A percentile compares a stretch with the other conserved stretches of the same genome.
phyloP scores from a whole-genome alignment of 2,888 invertebrate genomes.

The Pseudococcus longispinus region DNA sequence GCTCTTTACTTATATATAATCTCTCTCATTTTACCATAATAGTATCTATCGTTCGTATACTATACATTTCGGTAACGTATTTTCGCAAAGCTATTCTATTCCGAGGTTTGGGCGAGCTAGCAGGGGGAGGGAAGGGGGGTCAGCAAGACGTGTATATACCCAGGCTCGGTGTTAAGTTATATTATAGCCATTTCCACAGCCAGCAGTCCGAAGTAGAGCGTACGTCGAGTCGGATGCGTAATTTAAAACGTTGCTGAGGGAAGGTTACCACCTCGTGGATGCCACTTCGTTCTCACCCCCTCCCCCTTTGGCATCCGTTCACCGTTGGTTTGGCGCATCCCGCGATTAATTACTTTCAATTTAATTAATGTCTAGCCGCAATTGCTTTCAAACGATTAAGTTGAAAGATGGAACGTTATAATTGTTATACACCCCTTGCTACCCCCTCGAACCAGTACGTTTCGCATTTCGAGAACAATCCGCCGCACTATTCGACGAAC shows the following conservation, averaged over 20 bases:
- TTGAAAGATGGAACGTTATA: constrained; percentile 47
- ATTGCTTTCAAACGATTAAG: constrained; percentile 49
- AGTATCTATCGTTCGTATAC: not conserved
- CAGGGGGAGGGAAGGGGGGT: not conserved
- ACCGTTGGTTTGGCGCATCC: not conserved
- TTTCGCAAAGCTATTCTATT: not conserved
- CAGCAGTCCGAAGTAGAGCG: not conserved
- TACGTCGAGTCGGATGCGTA: not conserved
- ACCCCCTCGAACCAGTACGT: not conserved
- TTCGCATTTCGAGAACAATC: too few species aligned
- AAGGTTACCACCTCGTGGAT: not conserved
- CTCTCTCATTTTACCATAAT: not conserved
- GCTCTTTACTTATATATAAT: not conserved
- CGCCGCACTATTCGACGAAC: too few species aligned
- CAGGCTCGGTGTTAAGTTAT: not conserved
- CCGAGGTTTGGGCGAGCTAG: too few species aligned
- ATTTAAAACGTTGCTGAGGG: not conserved
- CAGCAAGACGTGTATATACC: not conserved
- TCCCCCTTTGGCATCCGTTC: not conserved
- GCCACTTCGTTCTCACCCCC: not conserved
- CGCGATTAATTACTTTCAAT: constrained; percentile 50
- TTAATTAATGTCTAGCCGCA: constrained; percentile 49
- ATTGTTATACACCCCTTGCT: constrained; percentile 30
- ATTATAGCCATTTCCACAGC: not conserved
- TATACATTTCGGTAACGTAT: not conserved